Base-by-base conservation (phyloP, 2,888 invertebrate species). In the Sialis fuliginosa region DNA sequence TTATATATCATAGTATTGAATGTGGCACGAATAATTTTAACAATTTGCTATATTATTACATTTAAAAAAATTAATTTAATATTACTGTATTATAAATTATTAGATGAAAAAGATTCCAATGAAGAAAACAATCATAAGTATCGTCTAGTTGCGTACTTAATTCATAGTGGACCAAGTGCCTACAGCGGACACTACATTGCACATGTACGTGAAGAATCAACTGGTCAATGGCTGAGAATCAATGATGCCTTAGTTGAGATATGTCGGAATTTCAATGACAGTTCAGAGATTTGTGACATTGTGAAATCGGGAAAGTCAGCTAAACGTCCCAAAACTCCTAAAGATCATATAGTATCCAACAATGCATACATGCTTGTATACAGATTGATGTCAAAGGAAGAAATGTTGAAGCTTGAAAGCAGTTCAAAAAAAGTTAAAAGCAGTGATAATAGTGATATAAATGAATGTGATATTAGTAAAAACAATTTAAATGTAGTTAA, bases 121-220 rank as follows among this genome's bases (percentile, higher is more conserved):
- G 58, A 42, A 8, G 31, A 42, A 13, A 31, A 22, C 4, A 58
- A 62, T 7, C 59, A 60, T 49, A 51, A 68, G 42, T 80, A 77
- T 54, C 70, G 72, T 52, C 64, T 80, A 41, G 70, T 68, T 37
- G 79, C 79, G 5, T 78, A 79, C 48, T 63, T 80, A 41, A 74
- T 78, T 51, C 80, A 80, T 55, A 71, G 74, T 54, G 80, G 79
- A 2, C 68, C 67, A 10, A 74, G 73, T 48, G 77, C 79, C 6
- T 70, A 77, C 56, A 76, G 75, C 44, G 80, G 80, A 1, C 80
- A 80, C 59, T 80, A 79, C 57, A 68, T 77, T 57, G 65, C 69
- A 54, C 61, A 60, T 59, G 64, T 61, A 53, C 58, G 59, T 50
- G 60, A 59, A 53, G 22, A 22, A n/a, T 59, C 64, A 8, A 64